Percentiles rank a stretch among this genome's conserved stretches.
phyloP scores from a whole-genome alignment of 1,140 invertebrate species.

The Laodelphax striatellus region DNA sequence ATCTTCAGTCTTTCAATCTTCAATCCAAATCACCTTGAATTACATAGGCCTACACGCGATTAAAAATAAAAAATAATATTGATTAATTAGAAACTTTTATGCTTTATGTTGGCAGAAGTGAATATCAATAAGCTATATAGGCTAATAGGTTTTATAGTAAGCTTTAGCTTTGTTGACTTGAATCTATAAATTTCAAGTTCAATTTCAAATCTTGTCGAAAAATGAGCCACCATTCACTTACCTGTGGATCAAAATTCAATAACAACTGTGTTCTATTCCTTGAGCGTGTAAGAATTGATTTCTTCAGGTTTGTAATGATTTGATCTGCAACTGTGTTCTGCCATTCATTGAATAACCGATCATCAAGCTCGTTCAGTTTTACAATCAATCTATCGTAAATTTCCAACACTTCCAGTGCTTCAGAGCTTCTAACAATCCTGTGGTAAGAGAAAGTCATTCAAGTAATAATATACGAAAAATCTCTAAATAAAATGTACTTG shows the following conservation, averaged over 20 bases:
- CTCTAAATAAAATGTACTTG: too few species aligned
- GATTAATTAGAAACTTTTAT: too few species aligned
- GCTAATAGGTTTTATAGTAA: too few species aligned
- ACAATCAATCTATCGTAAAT: conserved; percentile 49
- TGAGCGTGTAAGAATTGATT: conserved; percentile 49
- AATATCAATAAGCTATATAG: too few species aligned
- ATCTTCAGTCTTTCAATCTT: too few species aligned
- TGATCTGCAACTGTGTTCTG: conserved; percentile 40
- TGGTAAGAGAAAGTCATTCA: conserved; percentile 10
- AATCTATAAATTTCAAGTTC: too few species aligned
- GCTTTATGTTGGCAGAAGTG: too few species aligned
- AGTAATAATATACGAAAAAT: background rate
- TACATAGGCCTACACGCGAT: too few species aligned
- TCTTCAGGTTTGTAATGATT: conserved; percentile 50
- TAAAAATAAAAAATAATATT: too few species aligned
- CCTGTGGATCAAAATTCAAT: conserved; percentile 59
- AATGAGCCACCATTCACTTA: conserved; percentile 24
- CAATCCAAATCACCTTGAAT: too few species aligned
- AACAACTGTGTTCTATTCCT: conserved; percentile 43
- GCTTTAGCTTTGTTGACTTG: too few species aligned
- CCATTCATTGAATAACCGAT: conserved; percentile 56
- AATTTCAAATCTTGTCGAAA: too few species aligned
- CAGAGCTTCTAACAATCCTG: conserved; percentile 30
- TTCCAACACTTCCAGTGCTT: conserved; percentile 35
- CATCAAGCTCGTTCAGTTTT: conserved; percentile 51